Conservation (phyloP, 2,113 vertebrate species). For the Oceanodroma tethys region DNA sequence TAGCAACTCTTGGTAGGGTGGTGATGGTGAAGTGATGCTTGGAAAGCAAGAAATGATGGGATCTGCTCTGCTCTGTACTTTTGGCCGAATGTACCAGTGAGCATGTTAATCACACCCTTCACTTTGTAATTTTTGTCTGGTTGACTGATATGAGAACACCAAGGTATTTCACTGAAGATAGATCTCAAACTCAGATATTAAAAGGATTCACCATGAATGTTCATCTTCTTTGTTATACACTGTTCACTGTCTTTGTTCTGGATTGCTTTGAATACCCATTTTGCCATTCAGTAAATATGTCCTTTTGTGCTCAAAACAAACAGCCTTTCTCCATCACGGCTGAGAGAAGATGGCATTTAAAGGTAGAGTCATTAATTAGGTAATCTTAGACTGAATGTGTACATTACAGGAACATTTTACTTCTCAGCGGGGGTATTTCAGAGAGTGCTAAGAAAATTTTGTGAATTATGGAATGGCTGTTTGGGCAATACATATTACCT, state of each 20-base stretch:
- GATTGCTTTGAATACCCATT: constrained; percentile 3
- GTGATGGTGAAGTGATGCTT: neutral
- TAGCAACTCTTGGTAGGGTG: neutral
- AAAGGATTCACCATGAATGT: neutral
- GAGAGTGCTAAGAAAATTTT: neutral
- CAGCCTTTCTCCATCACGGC: neutral
- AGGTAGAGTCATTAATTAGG: constrained; percentile 6
- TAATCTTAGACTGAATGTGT: neutral
- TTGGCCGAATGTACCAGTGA: neutral
- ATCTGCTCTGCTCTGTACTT: neutral
- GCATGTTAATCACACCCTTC: neutral
- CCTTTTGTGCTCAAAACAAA: constrained; percentile 28
- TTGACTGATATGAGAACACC: constrained; percentile 14
- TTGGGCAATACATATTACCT: neutral
- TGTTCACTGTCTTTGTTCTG: neutral
- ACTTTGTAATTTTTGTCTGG: neutral
- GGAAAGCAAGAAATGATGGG: neutral
- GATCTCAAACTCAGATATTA: neutral
- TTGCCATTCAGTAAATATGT: constrained; percentile 19
- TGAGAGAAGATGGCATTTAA: constrained; percentile 18
- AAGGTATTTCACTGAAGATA: neutral
- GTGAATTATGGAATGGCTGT: neutral
- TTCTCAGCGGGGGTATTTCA: neutral
- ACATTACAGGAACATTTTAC: neutral
- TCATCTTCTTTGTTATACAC: neutral